A percentile compares a stretch with the other conserved stretches of the same genome.
These are phyloP conservation scores for Esox lucius DNA, from an alignment of 2,797 vertebrate species.

Conservation along the genomic window DNA sequence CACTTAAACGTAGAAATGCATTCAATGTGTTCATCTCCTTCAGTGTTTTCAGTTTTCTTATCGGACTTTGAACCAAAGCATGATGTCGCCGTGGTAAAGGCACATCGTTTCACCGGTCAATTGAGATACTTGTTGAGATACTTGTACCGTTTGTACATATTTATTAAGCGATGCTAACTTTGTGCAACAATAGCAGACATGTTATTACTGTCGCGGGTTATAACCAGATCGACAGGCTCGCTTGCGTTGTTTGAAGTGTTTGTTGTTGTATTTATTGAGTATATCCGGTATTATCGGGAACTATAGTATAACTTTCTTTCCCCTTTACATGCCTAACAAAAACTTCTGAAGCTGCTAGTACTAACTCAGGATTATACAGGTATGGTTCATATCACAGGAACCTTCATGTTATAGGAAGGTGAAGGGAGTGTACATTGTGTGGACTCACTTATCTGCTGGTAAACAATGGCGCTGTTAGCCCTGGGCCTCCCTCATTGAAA, in stretches of 20 bases:
- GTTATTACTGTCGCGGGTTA: constrained; percentile 1
- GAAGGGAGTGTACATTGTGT: neutral
- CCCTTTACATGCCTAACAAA: neutral
- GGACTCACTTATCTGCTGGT: neutral
- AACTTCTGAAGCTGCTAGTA: constrained; percentile 52
- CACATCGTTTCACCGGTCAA: constrained; percentile 39
- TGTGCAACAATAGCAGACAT: constrained; percentile 11
- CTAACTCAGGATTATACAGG: constrained; percentile 62
- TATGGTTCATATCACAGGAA: constrained; percentile 21
- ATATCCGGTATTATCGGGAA: constrained; percentile 1
- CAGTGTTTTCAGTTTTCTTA: constrained; percentile 23
- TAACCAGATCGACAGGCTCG: neutral
- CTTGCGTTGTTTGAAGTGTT: neutral
- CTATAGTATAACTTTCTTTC: constrained; percentile 2
- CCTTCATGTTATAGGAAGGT: neutral
- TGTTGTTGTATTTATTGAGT: constrained; percentile 3
- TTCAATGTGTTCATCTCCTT: neutral
- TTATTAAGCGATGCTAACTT: neutral
- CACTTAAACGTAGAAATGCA: constrained; percentile 48
- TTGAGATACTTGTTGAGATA: constrained; percentile 26
- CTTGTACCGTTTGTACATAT: neutral
- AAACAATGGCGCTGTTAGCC: neutral
- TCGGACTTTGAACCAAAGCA: constrained; percentile 57
- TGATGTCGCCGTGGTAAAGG: constrained; percentile 46
- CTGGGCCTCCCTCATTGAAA: neutral